Conservation (phyloP, 2,888 invertebrate species). For the Siphonodentalium dalli region DNA sequence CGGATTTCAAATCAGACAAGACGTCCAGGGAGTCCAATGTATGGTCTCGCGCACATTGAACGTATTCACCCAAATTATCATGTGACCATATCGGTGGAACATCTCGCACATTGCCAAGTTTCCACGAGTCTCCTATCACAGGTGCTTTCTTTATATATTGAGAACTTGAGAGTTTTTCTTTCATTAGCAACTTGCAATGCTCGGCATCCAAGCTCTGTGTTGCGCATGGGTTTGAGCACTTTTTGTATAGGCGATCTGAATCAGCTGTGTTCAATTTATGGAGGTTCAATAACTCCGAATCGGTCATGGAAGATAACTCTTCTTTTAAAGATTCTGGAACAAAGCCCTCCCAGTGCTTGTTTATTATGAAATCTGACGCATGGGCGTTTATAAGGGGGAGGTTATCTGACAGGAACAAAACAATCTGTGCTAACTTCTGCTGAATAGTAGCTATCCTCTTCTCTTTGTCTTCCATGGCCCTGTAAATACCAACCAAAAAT, state of each 20-base stretch:
- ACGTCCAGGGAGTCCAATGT: slow-evolving; percentile 23
- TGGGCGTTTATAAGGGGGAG: slow-evolving; percentile 53
- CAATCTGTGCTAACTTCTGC: too few relatives aligned
- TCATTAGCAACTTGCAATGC: neutral
- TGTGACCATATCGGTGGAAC: slow-evolving; percentile 24
- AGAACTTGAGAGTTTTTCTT: neutral
- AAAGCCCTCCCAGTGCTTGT: slow-evolving; percentile 42
- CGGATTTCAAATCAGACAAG: slow-evolving; percentile 1
- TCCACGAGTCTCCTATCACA: neutral
- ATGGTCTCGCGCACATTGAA: slow-evolving; percentile 19
- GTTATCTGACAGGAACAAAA: slow-evolving; percentile 38
- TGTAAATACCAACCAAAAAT: too few relatives aligned
- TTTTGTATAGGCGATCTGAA: neutral
- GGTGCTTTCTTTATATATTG: slow-evolving; percentile 5
- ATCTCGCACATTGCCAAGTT: slow-evolving; percentile 5
- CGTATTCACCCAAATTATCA: slow-evolving; percentile 24
- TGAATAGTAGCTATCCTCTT: too few relatives aligned
- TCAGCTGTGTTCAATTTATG: slow-evolving; percentile 4
- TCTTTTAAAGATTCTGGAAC: slow-evolving; percentile 33
- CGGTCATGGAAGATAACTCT: slow-evolving; percentile 33
- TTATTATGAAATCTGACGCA: slow-evolving; percentile 49
- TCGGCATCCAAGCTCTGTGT: neutral
- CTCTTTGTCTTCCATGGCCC: too few relatives aligned
- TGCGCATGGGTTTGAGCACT: neutral
- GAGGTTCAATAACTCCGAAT: slow-evolving; percentile 31